phyloP scores from a whole-genome alignment of 2,113 vertebrate species.

The Heptranchias perlo region DNA sequence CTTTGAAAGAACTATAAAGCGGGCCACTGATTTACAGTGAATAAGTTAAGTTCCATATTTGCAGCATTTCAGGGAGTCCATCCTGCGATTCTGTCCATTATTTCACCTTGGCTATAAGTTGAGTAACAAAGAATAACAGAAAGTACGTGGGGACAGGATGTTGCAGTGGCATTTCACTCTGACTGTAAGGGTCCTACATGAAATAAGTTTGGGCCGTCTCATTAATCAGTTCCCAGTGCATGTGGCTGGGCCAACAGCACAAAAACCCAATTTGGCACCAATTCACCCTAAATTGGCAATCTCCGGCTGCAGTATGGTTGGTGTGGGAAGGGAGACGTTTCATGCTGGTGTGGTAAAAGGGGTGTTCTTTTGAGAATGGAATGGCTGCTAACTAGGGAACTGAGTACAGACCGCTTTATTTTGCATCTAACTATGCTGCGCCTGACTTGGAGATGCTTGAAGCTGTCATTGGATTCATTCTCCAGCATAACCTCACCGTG shows the following conservation, averaged over 20 bases:
- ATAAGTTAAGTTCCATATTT: background rate
- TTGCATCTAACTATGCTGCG: too few species aligned
- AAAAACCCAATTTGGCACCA: background rate
- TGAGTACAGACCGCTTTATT: too few species aligned
- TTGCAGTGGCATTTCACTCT: background rate
- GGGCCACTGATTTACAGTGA: background rate
- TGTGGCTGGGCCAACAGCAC: background rate
- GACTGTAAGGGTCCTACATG: background rate
- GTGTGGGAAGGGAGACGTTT: background rate
- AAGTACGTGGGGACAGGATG: background rate
- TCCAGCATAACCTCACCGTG: background rate
- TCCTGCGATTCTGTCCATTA: background rate
- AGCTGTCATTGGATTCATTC: background rate
- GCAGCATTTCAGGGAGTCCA: background rate
- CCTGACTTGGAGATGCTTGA: too few species aligned
- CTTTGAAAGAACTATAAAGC: background rate
- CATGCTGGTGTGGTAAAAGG: background rate
- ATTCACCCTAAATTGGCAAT: background rate
- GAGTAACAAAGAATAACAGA: background rate
- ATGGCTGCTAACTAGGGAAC: too few species aligned
- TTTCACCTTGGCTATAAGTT: background rate
- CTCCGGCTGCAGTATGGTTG: background rate
- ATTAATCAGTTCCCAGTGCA: background rate
- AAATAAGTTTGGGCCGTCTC: background rate
- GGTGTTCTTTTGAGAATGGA: background rate